Conservation (phyloP, 2,113 vertebrate genomes). For the Mesembrinibis cayennensis region DNA sequence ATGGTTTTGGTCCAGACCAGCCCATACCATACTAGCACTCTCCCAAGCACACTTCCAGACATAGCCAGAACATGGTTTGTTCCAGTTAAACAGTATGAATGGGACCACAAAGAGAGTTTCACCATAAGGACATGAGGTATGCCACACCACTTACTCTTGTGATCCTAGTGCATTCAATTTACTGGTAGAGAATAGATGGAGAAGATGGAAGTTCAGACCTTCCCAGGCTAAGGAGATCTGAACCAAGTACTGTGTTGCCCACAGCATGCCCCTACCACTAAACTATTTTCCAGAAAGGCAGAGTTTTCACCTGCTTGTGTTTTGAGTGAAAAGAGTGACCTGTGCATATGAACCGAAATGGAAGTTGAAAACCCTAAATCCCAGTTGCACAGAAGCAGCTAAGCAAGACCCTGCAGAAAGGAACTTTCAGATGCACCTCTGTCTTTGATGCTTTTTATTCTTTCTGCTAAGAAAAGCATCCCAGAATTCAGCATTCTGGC, state of each 20-base stretch:
- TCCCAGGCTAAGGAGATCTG: not conserved
- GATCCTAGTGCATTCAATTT: not conserved
- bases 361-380: not conserved
- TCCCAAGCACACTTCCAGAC: not conserved
- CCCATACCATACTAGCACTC: not conserved
- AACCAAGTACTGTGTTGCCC: not conserved
- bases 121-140: not conserved
- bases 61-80: not conserved
- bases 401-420: not conserved
- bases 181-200: not conserved
- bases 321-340: not conserved
- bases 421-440: not conserved
- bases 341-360: not conserved
- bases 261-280: not conserved
- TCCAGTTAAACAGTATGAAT: not conserved
- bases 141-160: not conserved
- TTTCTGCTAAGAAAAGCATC: not conserved
- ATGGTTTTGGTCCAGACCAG: not conserved
- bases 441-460: not conserved
- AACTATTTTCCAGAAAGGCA: not conserved
- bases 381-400: not conserved
- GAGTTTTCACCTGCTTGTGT: not conserved
- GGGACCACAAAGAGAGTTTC: no score
- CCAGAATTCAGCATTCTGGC: not conserved
- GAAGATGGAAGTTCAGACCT: not conserved